Base-by-base conservation (phyloP, 2,797 vertebrate species). In the Valencia hispanica region DNA sequence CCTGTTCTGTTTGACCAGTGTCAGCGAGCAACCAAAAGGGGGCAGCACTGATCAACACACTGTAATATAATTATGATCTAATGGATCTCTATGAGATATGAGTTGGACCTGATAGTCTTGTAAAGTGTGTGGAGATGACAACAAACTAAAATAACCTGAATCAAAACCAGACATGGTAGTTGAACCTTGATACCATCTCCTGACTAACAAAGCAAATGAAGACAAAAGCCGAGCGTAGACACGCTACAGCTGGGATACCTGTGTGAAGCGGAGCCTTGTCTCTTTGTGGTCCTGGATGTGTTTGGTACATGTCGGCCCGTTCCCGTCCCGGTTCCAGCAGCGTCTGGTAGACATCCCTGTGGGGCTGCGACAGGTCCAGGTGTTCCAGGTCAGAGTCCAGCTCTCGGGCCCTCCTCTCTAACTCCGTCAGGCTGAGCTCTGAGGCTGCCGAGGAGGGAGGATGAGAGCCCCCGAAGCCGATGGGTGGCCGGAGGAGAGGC, bases 381-480 rank as follows among this genome's bases (percentile, higher is more conserved):
- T 95, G 93, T 75, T 94, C 92, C 79, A 95, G 85, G 78, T 95
- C 93, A 0, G 90, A 92, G 84, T 95, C 95, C 57, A 95, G 82
- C 81, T 95, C 94, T 80, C 90, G 85, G 72, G 93, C 94, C 85
- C 94, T 86, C 75, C 91, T 91, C 74, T 95, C 95, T 63, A 96
- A 78, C 80, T 96, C 95, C 1, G 94, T 89, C 51, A 95, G 87
- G 80, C 94, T 95, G 70, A 95, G 90, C 83, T 95, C 95, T 0
- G 95, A 96, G 66, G 95, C 95, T 4, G 95, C 93, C 0, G 93
- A 92, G 20, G 95, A 96, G 0, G 95, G 94, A 0, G 95, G 95
- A 36, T 96, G 94, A 4, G 95, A 95, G 27, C 95, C 95, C 27
- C 95, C 95, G 8, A 96, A 96, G 57, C 95, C 95, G 0, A 94